Evolutionary conservation across 2,888 invertebrate genomes (phyloP).

Genomic region (Drosophila prolongata): DNA sequence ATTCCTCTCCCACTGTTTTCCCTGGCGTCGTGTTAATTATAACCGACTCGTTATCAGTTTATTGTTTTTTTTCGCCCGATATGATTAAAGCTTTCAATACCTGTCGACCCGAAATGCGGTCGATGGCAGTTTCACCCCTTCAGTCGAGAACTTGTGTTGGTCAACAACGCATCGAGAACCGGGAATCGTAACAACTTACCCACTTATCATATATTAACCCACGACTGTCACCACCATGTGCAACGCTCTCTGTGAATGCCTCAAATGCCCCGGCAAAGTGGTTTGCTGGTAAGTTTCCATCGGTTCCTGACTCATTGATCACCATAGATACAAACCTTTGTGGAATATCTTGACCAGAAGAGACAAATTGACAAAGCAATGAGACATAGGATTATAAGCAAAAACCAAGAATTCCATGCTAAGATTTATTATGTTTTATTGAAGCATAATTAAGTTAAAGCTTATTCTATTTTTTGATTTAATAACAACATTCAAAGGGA

Average conservation of each 20-base stretch:
- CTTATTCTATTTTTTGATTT: too few relatives aligned
- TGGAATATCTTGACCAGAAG: conserved; percentile 8
- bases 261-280: conserved; percentile 82
- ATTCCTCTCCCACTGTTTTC: conserved; percentile 6
- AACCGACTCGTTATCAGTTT: conserved; percentile 54
- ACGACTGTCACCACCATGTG: conserved; percentile 70
- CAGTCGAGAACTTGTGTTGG: conserved; percentile 63
- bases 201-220: conserved; percentile 4
- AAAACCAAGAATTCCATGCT: too few relatives aligned
- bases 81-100: conserved; percentile 69
- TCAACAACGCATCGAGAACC: conserved; percentile 34
- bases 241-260: conserved; percentile 76
- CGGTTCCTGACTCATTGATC: conserved; percentile 21
- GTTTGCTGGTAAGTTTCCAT: conserved; percentile 79
- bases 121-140: conserved; percentile 28
- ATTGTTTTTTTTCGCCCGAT: conserved; percentile 48
- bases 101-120: conserved; percentile 37
- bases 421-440: too few relatives aligned
- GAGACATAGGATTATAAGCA: too few relatives aligned
- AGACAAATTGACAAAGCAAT: too few relatives aligned
- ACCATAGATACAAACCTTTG: neutral
- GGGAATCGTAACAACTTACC: neutral
- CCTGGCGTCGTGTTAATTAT: conserved; percentile 48
- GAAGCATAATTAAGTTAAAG: too few relatives aligned
- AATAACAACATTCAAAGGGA: too few relatives aligned